phyloP scores from a whole-genome alignment of 1,140 invertebrate genomes.

The Drosophila kanapiae region DNA sequence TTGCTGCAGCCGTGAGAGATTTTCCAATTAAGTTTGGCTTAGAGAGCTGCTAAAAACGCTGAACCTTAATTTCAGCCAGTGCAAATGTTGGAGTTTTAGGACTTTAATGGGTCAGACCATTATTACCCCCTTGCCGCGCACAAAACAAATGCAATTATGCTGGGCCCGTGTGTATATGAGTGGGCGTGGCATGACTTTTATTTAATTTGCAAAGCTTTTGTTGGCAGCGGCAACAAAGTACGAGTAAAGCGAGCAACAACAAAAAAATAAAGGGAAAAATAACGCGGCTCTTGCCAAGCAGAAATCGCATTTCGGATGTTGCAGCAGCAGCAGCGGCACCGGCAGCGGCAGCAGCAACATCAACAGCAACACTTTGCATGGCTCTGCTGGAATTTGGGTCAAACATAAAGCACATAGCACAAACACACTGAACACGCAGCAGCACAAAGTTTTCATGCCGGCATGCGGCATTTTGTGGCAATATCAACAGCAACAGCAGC shows the following conservation, averaged over 20 bases:
- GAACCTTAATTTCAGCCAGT: slow-evolving; percentile 32
- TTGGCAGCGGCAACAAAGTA: slow-evolving; percentile 60
- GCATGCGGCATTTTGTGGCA: slow-evolving; percentile 68
- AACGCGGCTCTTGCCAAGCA: slow-evolving; percentile 47
- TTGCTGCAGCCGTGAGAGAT: slow-evolving; percentile 64
- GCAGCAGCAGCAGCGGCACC: slow-evolving; percentile 28
- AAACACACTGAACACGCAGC: slow-evolving; percentile 23
- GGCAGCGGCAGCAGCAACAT: slow-evolving; percentile 21
- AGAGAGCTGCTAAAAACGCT: slow-evolving; percentile 17
- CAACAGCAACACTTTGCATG: slow-evolving; percentile 60
- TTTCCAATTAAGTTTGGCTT: slow-evolving; percentile 75
- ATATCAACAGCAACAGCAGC: slow-evolving; percentile 38
- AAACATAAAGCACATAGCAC: slow-evolving; percentile 52
- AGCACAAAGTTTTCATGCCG: slow-evolving; percentile 50
- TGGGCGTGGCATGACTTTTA: slow-evolving; percentile 65
- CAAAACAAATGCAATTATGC: slow-evolving; percentile 51
- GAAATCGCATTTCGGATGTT: slow-evolving; percentile 66
- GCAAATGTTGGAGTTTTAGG: slow-evolving; percentile 30
- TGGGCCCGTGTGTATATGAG: slow-evolving; percentile 28
- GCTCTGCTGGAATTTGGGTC: slow-evolving; percentile 63
- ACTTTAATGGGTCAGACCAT: slow-evolving; percentile 54
- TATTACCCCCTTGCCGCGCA: slow-evolving; percentile 1
- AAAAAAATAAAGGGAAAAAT: slow-evolving; percentile 42
- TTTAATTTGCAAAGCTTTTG: slow-evolving; percentile 68
- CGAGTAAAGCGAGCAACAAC: slow-evolving; percentile 4